Base-by-base conservation (phyloP, 2,113 vertebrate species). In the Scytalopus superciliaris region DNA sequence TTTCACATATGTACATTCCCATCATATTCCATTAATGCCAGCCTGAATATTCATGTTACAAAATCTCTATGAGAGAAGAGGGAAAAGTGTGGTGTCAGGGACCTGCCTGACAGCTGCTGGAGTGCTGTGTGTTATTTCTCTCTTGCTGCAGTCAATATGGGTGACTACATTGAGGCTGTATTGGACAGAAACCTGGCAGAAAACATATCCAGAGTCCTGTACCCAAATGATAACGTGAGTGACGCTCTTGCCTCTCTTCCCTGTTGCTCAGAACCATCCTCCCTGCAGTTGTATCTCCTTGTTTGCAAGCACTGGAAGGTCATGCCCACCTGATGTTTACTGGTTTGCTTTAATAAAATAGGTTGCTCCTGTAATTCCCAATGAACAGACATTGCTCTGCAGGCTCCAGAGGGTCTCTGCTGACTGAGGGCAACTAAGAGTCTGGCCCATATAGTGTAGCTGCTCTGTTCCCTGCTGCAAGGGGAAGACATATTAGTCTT, bases 201-300 rank as follows among this genome's bases (percentile, higher is more conserved):
- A 97, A 99, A 99, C 95, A 99, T 99, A 91, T 99, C 99, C 90
- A 97, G 99, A 84, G 98, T 99, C 60, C 97, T 99, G 70, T 99
- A 99, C 86, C 98, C 98, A 24, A 99, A 99, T 14, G 98, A 99
- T 90, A 99, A 99, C 0, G 99, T 99, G 94, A 98, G 98, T 98
- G 63, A 68, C 37, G 33, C 7, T 31, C 19, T 53, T 47, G 11
- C 37, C 40, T 60, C 39, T 63, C 30, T 35, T 39, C 10, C 10
- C 42, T 79, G 12, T 39, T 75, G 37, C 60, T 82, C 5, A 10
- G 66, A 37, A 40, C n/a, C 53, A 8, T 78, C 13, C 7, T 60
- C 19, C n/a, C 67, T 92, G 31, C 35, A 12, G 15, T 8, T 35
- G 8, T 23, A 14, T 28, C 6, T 5, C 75, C 40, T 70, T 37